Percentiles rank a stretch among this genome's conserved stretches.
Evolutionary conservation across 2,113 vertebrate genomes (phyloP).

Genomic region (Gadus macrocephalus): DNA sequence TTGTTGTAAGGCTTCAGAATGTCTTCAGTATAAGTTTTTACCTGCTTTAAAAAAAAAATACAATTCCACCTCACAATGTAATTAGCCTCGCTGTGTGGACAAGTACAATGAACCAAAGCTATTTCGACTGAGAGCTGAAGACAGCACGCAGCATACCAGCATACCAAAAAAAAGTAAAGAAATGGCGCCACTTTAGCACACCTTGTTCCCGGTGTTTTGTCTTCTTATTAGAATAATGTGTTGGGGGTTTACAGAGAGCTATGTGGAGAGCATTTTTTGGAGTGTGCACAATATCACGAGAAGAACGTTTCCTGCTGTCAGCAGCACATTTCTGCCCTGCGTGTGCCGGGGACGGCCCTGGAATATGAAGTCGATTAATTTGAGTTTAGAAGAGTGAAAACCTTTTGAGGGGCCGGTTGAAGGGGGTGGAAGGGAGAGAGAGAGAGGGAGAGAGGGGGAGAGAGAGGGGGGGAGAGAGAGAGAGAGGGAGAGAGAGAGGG

Average conservation of each 20-base stretch:
- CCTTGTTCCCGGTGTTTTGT: not conserved
- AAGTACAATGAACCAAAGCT: too few species aligned
- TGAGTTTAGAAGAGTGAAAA: conserved; percentile 43
- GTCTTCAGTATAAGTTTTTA: too few species aligned
- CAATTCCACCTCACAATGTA: too few species aligned
- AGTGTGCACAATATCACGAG: conserved; percentile 1
- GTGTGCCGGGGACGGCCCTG: conserved; percentile 24
- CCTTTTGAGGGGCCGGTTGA: conserved; percentile 37
- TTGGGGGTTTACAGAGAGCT: not conserved
- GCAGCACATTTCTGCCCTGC: conserved; percentile 23
- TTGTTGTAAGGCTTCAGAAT: too few species aligned
- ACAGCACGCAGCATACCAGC: too few species aligned
- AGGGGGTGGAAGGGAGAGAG: conserved; percentile 24
- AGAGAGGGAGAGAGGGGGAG: too few species aligned
- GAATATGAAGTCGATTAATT: conserved; percentile 48
- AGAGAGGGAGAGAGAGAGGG: too few species aligned
- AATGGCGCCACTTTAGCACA: not conserved
- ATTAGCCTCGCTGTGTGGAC: too few species aligned
- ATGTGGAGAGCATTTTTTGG: conserved; percentile 11
- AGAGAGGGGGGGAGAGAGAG: too few species aligned
- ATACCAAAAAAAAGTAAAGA: not conserved
- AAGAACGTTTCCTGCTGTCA: conserved; percentile 6
- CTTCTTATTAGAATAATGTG: not conserved
- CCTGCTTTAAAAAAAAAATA: too few species aligned
- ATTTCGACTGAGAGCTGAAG: too few species aligned